Evolutionary conservation across 2,888 invertebrate species (phyloP).

Genomic region (Ophioninae sp.): DNA sequence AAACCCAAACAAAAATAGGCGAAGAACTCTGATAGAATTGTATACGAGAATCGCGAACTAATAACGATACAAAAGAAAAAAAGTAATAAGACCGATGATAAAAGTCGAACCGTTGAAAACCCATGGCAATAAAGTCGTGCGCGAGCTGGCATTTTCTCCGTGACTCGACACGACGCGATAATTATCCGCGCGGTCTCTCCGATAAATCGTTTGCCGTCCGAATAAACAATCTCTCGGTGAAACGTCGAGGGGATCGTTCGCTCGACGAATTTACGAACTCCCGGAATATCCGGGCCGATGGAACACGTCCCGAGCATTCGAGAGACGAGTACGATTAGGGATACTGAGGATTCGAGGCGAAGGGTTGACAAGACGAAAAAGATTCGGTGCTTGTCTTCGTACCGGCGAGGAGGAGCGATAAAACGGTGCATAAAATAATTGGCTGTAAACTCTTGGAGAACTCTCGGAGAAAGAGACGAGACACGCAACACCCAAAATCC

Average conservation of each 20-base stretch:
- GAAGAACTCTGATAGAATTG: too few relatives aligned
- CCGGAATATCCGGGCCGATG: background rate
- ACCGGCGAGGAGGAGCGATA: slow-evolving; percentile 67
- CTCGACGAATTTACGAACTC: slow-evolving; percentile 2
- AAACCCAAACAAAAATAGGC: too few relatives aligned
- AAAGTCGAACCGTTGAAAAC: too few relatives aligned
- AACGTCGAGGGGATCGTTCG: background rate
- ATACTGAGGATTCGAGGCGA: background rate
- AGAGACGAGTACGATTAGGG: slow-evolving; percentile 14
- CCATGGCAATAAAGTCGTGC: too few relatives aligned
- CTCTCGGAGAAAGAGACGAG: slow-evolving; percentile 53
- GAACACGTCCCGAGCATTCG: background rate
- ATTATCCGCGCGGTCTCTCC: background rate
- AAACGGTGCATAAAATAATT: slow-evolving; percentile 79
- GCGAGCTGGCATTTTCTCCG: background rate
- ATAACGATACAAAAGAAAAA: background rate
- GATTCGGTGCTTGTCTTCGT: background rate
- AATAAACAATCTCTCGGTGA: background rate
- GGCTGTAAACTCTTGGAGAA: slow-evolving; percentile 75
- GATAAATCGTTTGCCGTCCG: background rate
- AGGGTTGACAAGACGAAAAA: slow-evolving; percentile 15
- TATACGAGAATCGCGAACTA: background rate
- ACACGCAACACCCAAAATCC: background rate
- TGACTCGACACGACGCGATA: background rate
- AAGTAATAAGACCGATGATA: background rate